Evolutionary conservation across 2,888 invertebrate species (phyloP), one percentile per base, ranked within the genome.

Genomic region (Pantelozetes paolii): DNA sequence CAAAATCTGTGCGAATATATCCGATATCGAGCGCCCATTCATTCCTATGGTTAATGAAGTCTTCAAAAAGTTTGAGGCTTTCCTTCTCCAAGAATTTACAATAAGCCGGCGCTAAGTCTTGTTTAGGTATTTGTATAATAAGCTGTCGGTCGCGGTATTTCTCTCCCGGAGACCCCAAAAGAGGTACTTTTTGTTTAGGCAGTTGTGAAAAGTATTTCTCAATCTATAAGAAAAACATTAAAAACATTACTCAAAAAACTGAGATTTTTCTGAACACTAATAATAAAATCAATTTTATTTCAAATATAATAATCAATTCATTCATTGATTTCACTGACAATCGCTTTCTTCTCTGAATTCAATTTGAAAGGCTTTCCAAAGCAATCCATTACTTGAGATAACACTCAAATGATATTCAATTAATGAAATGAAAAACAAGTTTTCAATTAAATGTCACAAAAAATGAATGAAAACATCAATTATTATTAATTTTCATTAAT

Each of bases 21-120:
- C 93, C 98, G 81, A 98, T 92, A 83, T 97, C 98, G 81, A 98
- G 86, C 54, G 96, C 94, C 79, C 94, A 90, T 85, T 95, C 94
- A 83, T 98, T 97, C 72, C 98, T 87, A 73, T 92, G 91, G 71
- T 92, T 89, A 79, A 96, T 90, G 83, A 98, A 98, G 83, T 96
- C 94, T 84, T 94, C 91, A 82, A 91, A 97, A 80, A 91, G 89
- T 78, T 88, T 88, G 80, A 88, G 87, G 81, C 91, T 88, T 80
- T 87, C 87, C 23, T 89, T 85, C 77, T 91, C 90, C 75, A 97
- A 86, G 82, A 93, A 90, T 81, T 89, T 88, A 83, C 95, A 95
- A 82, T 94, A 94, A 72, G 90, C 88, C 79, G 92, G 85, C 11
- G 94, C 90, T 75, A 97, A 87, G 82, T 98, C 98, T 84, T 96